Conservation (phyloP, 1,140 invertebrate genomes). For the Drosophila kanapiae region DNA sequence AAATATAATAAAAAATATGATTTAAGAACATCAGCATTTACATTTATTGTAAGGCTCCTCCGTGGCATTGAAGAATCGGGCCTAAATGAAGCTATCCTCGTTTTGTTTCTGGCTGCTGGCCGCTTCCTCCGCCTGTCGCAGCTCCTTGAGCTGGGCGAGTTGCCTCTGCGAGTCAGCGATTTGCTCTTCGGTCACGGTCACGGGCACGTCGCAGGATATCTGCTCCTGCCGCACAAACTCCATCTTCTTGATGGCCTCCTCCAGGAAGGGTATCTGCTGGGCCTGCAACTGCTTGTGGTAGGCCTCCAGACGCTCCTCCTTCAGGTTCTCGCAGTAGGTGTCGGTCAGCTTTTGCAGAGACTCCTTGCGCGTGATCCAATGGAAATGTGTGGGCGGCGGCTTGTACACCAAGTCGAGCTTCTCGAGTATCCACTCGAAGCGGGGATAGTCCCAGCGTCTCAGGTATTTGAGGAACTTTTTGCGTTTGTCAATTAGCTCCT, state of each 20-base stretch:
- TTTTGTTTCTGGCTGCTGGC: constrained; percentile 53
- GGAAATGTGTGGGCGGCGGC: constrained; percentile 86
- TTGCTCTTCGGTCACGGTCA: constrained; percentile 89
- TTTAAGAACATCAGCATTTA: constrained; percentile 58
- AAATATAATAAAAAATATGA: constrained; percentile 66
- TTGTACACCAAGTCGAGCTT: constrained; percentile 92
- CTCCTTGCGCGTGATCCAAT: constrained; percentile 89
- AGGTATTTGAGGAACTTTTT: constrained; percentile 90
- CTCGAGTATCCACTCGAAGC: constrained; percentile 95
- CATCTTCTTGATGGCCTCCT: constrained; percentile 88
- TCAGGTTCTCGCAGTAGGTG: constrained; percentile 89
- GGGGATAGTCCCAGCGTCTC: constrained; percentile 91
- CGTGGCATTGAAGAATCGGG: constrained; percentile 21
- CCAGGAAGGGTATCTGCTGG: constrained; percentile 89
- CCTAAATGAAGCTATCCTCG: constrained; percentile 64
- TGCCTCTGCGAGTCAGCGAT: constrained; percentile 87
- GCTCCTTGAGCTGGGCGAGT: constrained; percentile 85
- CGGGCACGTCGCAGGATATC: constrained; percentile 87
- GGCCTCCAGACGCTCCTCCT: constrained; percentile 87
- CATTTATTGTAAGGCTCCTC: constrained; percentile 46
- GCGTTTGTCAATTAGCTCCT: constrained; percentile 91
- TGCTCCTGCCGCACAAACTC: constrained; percentile 91
- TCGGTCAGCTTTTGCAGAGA: constrained; percentile 88
- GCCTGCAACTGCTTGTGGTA: constrained; percentile 88
- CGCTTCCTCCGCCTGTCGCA: constrained; percentile 49